Percentiles rank a stretch among this genome's conserved stretches.
Evolutionary conservation across 2,797 vertebrate genomes (phyloP).

Genomic region (Kryptolebias ocellatus): DNA sequence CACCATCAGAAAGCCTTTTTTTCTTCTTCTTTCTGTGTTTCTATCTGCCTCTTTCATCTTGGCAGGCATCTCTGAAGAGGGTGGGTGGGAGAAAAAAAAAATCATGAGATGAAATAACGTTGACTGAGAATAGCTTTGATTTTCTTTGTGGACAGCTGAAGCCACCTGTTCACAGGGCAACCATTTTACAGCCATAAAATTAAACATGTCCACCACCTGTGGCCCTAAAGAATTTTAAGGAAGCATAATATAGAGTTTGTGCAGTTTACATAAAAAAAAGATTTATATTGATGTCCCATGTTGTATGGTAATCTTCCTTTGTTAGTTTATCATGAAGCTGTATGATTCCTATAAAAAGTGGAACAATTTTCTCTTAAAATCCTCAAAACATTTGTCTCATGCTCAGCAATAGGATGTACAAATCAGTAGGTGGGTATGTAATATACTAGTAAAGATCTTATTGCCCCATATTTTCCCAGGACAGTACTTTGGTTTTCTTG

Average conservation of each 20-base stretch:
- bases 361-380: no score
- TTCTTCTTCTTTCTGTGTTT: conserved; percentile 30
- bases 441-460: no score
- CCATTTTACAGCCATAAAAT: conserved; percentile 20
- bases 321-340: no score
- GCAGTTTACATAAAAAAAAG: no score
- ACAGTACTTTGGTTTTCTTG: no score
- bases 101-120: conserved; percentile 50
- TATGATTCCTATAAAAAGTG: no score
- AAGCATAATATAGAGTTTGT: not conserved
- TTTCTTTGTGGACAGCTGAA: conserved; percentile 46
- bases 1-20: conserved; percentile 33
- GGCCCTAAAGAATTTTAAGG: conserved; percentile 1
- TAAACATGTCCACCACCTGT: conserved; percentile 1
- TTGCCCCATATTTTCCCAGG: no score
- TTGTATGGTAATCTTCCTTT: no score
- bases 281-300: no score
- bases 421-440: no score
- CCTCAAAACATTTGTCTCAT: no score
- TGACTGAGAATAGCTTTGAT: conserved; percentile 46
- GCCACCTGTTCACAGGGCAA: conserved; percentile 45
- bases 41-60: conserved; percentile 58
- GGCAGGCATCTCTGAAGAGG: conserved; percentile 44
- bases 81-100: conserved; percentile 17
- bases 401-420: no score